A percentile compares a stretch with the other conserved stretches of the same genome.
Evolutionary conservation across 2,888 invertebrate species (phyloP).

Genomic region (Drosophila algonquin): DNA sequence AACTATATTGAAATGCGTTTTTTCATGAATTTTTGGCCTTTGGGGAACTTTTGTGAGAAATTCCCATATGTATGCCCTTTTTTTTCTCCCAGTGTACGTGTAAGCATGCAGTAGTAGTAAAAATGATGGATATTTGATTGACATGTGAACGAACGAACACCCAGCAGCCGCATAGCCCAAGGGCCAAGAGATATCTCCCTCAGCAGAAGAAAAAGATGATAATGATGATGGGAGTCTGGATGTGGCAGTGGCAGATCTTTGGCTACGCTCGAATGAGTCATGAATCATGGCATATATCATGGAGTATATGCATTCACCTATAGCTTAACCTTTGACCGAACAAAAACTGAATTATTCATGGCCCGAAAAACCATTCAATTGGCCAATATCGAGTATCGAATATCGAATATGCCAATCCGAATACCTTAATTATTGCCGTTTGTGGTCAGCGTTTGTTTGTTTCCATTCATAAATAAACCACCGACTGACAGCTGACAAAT

Average conservation of each 20-base stretch:
- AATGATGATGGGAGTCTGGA: background rate
- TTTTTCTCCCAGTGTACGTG: background rate
- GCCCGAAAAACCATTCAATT: constrained; percentile 20
- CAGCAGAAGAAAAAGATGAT: background rate
- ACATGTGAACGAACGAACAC: constrained; percentile 72
- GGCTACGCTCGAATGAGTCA: too few relatives aligned
- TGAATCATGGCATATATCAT: background rate
- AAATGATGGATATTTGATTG: constrained; percentile 69
- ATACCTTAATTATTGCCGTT: constrained; percentile 37
- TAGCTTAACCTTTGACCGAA: constrained; percentile 5
- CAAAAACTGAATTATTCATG: constrained; percentile 15
- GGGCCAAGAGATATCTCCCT: constrained; percentile 14
- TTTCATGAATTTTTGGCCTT: too few relatives aligned
- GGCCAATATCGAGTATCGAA: constrained; percentile 6
- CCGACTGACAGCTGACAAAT: constrained; percentile 47
- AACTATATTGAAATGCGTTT: too few relatives aligned
- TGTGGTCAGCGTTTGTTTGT: too few relatives aligned
- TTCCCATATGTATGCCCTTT: background rate
- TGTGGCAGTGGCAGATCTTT: background rate
- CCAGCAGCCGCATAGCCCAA: constrained; percentile 65
- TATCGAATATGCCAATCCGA: constrained; percentile 8
- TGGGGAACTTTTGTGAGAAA: too few relatives aligned
- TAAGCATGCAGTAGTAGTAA: background rate
- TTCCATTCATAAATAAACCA: constrained; percentile 49
- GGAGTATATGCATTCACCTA: background rate